A percentile compares a stretch with the other conserved stretches of the same genome.
These are phyloP conservation scores for Sebastes reedi DNA, from an alignment of 2,797 vertebrate species.

Conservation along the genomic window DNA sequence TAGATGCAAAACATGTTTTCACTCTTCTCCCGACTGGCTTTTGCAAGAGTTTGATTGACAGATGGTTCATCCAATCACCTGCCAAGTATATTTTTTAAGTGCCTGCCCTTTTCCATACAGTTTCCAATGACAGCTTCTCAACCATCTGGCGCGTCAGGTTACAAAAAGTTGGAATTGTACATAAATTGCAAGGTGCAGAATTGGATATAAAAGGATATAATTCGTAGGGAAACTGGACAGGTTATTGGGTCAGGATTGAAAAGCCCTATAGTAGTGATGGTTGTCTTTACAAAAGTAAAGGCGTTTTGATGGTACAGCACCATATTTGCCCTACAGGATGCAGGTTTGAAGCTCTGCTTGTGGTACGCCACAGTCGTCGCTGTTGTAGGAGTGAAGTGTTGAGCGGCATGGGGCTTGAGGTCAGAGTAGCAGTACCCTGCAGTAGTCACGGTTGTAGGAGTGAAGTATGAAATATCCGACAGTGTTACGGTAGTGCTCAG, in stretches of 20 bases:
- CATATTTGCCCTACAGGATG: neutral
- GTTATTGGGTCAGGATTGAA: neutral
- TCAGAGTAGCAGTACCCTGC: conserved; percentile 38
- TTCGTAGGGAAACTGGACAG: neutral
- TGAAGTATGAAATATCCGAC: conserved; percentile 73
- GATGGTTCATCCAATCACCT: no score
- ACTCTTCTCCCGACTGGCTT: no score
- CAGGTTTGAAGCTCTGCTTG: neutral
- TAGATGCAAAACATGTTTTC: no score
- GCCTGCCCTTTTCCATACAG: no score
- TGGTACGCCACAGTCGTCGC: neutral
- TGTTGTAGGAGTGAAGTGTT: conserved; percentile 11
- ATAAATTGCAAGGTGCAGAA: neutral
- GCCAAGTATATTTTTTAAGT: no score
- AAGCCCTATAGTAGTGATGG: neutral
- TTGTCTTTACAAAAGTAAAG: neutral
- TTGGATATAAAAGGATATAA: neutral
- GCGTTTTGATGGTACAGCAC: neutral
- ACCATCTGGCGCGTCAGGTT: no score
- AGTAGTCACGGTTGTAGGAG: conserved; percentile 53
- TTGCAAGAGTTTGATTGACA: no score
- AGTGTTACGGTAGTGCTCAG: conserved; percentile 55
- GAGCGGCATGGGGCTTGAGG: conserved; percentile 28
- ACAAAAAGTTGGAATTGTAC: neutral
- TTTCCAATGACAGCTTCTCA: no score